These are phyloP conservation scores for Mythimna ferrago DNA, from an alignment of 2,888 invertebrate genomes.

Conservation along the genomic window DNA sequence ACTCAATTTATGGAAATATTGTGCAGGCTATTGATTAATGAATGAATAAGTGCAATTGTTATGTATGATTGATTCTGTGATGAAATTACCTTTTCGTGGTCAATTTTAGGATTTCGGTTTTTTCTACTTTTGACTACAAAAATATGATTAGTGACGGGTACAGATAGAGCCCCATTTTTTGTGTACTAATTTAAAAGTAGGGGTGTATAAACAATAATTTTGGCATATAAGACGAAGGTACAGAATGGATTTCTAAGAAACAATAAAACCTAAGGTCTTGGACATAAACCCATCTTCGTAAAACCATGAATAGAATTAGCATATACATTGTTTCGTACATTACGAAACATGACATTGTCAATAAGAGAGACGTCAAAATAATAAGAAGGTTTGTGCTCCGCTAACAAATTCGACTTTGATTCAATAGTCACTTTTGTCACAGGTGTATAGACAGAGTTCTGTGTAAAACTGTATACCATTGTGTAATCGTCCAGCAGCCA, in stretches of 20 bases:
- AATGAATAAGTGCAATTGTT: no score
- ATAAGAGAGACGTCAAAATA: slow-evolving; percentile 52
- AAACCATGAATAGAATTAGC: slow-evolving; percentile 48
- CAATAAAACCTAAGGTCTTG: slow-evolving; percentile 21
- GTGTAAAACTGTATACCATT: slow-evolving; percentile 41
- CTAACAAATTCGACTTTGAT: slow-evolving; percentile 79
- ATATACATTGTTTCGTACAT: slow-evolving; percentile 31
- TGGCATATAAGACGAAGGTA: not conserved
- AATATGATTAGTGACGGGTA: no score
- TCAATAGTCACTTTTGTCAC: slow-evolving; percentile 55
- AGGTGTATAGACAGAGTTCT: slow-evolving; percentile 17
- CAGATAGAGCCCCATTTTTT: no score
- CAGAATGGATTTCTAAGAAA: slow-evolving; percentile 4
- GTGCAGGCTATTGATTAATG: no score
- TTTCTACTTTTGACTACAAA: no score
- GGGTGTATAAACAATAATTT: not conserved
- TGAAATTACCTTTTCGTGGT: no score
- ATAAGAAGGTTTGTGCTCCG: slow-evolving; percentile 69
- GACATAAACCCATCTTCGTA: slow-evolving; percentile 23
- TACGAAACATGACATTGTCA: slow-evolving; percentile 35
- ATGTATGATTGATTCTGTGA: no score
- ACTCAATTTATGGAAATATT: no score
- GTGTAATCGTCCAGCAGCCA: slow-evolving; percentile 55
- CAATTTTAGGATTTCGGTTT: no score
- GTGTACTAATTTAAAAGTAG: no score